Evolutionary conservation across 2,888 invertebrate species (phyloP).

Genomic region (Girardia tigrina): DNA sequence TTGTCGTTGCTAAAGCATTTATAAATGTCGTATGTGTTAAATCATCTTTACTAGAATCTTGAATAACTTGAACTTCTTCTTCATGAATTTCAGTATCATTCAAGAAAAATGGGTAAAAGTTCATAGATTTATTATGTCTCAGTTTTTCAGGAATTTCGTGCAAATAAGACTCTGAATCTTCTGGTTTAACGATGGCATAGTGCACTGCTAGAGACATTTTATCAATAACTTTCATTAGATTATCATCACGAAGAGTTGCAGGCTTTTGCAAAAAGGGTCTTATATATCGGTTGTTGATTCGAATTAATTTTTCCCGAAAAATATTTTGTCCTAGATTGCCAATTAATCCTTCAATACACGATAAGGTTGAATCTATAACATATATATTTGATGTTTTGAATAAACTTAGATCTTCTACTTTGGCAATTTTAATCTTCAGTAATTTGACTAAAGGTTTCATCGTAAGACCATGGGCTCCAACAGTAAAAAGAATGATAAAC

Average conservation of each 20-base stretch:
- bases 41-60: neutral
- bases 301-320: neutral
- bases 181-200: conserved; percentile 25
- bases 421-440: conserved; percentile 61
- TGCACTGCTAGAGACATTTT: conserved; percentile 29
- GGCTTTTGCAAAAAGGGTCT: neutral
- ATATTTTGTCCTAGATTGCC: neutral
- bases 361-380: neutral
- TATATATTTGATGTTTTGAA: neutral
- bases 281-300: neutral
- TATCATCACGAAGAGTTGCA: neutral
- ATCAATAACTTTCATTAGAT: conserved; percentile 15
- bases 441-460: conserved; percentile 88
- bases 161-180: neutral
- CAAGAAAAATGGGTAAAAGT: neutral
- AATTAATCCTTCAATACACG: conserved; percentile 7
- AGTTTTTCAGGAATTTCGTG: neutral
- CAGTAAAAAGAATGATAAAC: conserved; percentile 90
- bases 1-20: neutral
- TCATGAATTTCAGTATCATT: neutral
- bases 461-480: conserved; percentile 84
- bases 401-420: conserved; percentile 21
- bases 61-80: neutral
- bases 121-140: neutral
- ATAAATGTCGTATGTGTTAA: neutral